Evolutionary conservation across 2,797 vertebrate species (phyloP).

Genomic region (Leptoclinus maculatus): DNA sequence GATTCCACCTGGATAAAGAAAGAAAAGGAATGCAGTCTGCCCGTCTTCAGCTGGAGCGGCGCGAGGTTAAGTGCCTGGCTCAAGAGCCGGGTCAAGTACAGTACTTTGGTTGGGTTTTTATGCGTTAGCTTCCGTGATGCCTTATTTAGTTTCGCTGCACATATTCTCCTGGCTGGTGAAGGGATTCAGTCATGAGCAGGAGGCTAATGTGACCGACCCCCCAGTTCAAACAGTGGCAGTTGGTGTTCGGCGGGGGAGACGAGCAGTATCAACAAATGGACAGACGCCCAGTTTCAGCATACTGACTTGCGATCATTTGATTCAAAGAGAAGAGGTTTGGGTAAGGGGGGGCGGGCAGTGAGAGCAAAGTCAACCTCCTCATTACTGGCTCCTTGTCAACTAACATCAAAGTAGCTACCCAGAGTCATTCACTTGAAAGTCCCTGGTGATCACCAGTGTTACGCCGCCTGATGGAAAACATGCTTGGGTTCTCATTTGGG

Average conservation of each 20-base stretch:
- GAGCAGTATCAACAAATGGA: conserved; percentile 44
- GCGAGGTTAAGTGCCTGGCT: conserved; percentile 33
- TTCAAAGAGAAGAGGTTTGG: conserved; percentile 23
- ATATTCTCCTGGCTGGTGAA: conserved; percentile 22
- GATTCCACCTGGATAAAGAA: background rate
- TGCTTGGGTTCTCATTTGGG: conserved; percentile 46
- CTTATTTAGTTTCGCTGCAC: conserved; percentile 29
- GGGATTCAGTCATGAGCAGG: conserved; percentile 26
- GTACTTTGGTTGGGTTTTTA: conserved; percentile 16
- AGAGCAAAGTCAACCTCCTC: conserved; percentile 55
- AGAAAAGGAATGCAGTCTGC: background rate
- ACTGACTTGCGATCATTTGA: conserved; percentile 32
- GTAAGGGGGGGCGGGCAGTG: background rate
- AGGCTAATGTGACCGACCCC: conserved; percentile 17
- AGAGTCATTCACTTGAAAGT: conserved; percentile 46
- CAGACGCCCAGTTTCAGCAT: background rate
- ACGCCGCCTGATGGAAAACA: conserved; percentile 42
- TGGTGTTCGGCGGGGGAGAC: conserved; percentile 26
- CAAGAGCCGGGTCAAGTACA: conserved; percentile 36
- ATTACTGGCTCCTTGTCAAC: conserved; percentile 63
- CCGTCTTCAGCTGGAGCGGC: conserved; percentile 1
- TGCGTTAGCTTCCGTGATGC: conserved; percentile 12
- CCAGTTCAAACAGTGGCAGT: conserved; percentile 37
- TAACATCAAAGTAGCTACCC: conserved; percentile 56
- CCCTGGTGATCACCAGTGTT: conserved; percentile 37